Conservation (phyloP, 2,797 vertebrate genomes). For the Centroberyx gerrardi region DNA sequence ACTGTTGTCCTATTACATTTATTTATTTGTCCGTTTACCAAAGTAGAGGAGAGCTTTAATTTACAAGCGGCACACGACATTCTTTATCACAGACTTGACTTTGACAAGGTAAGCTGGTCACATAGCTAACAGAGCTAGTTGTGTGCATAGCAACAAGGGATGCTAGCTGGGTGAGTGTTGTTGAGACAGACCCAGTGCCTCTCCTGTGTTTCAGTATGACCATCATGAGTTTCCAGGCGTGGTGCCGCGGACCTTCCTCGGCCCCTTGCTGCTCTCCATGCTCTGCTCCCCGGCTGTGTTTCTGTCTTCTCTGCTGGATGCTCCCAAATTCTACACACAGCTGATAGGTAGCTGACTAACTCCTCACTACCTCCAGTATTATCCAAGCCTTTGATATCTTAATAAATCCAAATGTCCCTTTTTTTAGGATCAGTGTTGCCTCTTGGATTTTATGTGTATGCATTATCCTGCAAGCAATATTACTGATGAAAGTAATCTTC, state of each 20-base stretch:
- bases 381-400: neutral
- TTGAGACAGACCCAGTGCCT: neutral
- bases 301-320: slow-evolving; percentile 85
- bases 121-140: slow-evolving; percentile 17
- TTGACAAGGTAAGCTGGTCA: slow-evolving; percentile 88
- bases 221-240: slow-evolving; percentile 97
- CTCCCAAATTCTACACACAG: slow-evolving; percentile 92
- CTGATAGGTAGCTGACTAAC: slow-evolving; percentile 84
- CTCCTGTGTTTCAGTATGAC: slow-evolving; percentile 89
- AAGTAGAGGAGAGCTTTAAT: slow-evolving; percentile 98
- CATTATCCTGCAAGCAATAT: neutral
- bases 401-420: neutral
- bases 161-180: neutral
- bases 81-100: slow-evolving; percentile 89
- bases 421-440: neutral
- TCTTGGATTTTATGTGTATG: neutral
- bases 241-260: slow-evolving; percentile 95
- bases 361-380: neutral
- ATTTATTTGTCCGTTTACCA: slow-evolving; percentile 91
- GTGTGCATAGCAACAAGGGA: neutral
- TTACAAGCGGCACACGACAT: slow-evolving; percentile 95
- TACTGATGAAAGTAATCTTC: neutral
- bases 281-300: slow-evolving; percentile 88
- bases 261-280: slow-evolving; percentile 89
- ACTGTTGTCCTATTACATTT: slow-evolving; percentile 86